Base-by-base conservation (phyloP, 2,888 invertebrate genomes). In the Yponomeuta evonymella region DNA sequence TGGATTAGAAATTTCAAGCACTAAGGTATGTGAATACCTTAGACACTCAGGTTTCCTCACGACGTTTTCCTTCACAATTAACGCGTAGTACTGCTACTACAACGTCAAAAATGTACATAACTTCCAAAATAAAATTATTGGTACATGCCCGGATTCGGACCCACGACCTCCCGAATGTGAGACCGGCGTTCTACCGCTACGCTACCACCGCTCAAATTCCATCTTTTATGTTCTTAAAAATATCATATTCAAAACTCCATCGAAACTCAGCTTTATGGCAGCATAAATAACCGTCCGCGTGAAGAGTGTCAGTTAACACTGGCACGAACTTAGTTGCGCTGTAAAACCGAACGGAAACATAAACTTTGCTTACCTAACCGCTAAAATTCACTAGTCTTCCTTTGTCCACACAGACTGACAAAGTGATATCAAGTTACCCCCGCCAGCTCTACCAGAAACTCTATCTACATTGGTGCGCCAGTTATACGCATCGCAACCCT, bases 321-420 rank as follows among this genome's bases (percentile, higher is more conserved):
- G 43, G 43, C 51, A 58, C 33, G 33, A 58, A 58, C 51, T 58
- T 15, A 58, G 4, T 58, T 58, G 51, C 51, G 15, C 4, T 15
- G 51, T 58, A 15, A 58, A 58, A 15, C 51, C 51, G 51, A 58
- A 58, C 51, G 51, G 51, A 58, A 58, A 58, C 51, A 58, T 58
- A 58, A 58, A 58, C 51, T 58, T 58, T 58, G 51, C 51, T 58
- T 58, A 58, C 51, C 15, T 3, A 2, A 58, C 51, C 51, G 51
- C 51, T 58, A 58, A 58, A 58, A 58, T 58, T 58, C 51, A 58
- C 51, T 15, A 58, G 51, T 58, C 51, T 58, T 58, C 51, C 51
- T 58, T 58, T 58, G 51, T 58, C 15, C 51, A 58, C 3, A 58
- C 51, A 5, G 51, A 58, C 51, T 58, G 51, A 58, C 51, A 58